These are phyloP conservation scores for Aldabrachelys gigantea DNA, from an alignment of 2,113 vertebrate genomes.

Conservation along the genomic window DNA sequence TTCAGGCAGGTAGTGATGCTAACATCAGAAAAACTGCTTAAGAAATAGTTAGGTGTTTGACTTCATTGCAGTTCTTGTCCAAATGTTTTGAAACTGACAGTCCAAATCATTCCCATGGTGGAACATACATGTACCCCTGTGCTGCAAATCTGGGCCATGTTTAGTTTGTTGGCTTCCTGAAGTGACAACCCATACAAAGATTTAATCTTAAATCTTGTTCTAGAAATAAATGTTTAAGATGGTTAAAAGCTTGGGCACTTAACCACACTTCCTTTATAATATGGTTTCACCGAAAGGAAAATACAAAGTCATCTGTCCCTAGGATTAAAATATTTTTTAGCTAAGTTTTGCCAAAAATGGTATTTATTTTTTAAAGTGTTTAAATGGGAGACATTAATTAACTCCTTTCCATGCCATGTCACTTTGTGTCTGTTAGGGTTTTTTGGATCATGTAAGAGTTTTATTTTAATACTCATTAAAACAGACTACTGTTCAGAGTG, in stretches of 20 bases:
- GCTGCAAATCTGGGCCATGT: neutral
- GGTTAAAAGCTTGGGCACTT: neutral
- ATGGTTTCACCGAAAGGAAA: neutral
- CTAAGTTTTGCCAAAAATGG: conserved; percentile 35
- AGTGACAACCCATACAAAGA: rapidly evolving
- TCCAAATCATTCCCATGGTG: neutral
- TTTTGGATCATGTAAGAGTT: conserved; percentile 14
- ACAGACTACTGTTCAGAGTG: conserved; percentile 75
- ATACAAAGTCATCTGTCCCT: neutral
- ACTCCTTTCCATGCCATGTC: conserved; percentile 19
- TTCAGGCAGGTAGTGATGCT: neutral
- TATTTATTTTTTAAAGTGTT: conserved; percentile 58
- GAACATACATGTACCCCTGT: neutral
- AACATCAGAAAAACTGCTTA: neutral
- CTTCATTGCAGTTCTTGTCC: neutral
- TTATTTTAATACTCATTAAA: conserved; percentile 42
- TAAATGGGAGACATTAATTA: neutral
- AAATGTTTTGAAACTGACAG: neutral
- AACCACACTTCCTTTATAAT: neutral
- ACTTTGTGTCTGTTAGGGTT: neutral
- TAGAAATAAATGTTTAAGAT: neutral
- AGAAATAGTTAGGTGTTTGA: neutral
- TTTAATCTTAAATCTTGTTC: neutral
- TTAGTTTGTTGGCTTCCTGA: neutral
- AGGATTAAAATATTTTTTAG: neutral